These are phyloP conservation scores for Ataeniobius toweri DNA, from an alignment of 2,797 vertebrate genomes.

Conservation along the genomic window DNA sequence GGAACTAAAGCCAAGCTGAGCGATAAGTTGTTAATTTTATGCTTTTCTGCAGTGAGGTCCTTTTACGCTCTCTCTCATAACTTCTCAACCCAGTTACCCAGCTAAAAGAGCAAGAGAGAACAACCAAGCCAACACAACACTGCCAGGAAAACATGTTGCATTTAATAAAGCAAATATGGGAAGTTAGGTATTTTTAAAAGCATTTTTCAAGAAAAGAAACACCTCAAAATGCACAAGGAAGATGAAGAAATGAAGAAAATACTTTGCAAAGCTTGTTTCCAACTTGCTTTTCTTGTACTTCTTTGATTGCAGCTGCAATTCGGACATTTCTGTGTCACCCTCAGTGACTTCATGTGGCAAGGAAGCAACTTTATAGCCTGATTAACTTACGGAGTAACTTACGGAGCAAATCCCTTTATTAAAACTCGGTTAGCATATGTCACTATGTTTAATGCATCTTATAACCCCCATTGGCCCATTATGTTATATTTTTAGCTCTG, in stretches of 20 bases:
- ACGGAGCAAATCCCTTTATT: conserved; percentile 6
- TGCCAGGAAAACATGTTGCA: conserved; percentile 76
- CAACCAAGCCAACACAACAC: conserved; percentile 32
- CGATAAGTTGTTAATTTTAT: conserved; percentile 34
- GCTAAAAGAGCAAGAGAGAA: conserved; percentile 46
- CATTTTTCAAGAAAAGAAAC: conserved; percentile 68
- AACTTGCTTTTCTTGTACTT: conserved; percentile 33
- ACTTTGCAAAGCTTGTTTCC: conserved; percentile 22
- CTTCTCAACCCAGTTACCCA: conserved; percentile 44
- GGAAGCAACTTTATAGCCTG: background rate
- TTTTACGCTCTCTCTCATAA: conserved; percentile 37
- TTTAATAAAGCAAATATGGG: conserved; percentile 77
- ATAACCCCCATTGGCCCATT: no score
- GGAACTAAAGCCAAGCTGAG: conserved; percentile 26
- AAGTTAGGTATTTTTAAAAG: conserved; percentile 78
- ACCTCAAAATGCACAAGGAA: conserved; percentile 49
- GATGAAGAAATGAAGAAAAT: conserved; percentile 9
- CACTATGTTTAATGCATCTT: no score
- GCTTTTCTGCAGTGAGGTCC: conserved; percentile 10
- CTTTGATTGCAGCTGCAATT: conserved; percentile 4
- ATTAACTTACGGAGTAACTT: background rate
- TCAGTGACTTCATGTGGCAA: conserved; percentile 16
- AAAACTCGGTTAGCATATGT: conserved; percentile 13
- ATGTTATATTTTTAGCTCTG: no score
- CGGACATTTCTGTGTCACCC: background rate